phyloP scores from a whole-genome alignment of 2,888 invertebrate species.

The Clostera curtula region DNA sequence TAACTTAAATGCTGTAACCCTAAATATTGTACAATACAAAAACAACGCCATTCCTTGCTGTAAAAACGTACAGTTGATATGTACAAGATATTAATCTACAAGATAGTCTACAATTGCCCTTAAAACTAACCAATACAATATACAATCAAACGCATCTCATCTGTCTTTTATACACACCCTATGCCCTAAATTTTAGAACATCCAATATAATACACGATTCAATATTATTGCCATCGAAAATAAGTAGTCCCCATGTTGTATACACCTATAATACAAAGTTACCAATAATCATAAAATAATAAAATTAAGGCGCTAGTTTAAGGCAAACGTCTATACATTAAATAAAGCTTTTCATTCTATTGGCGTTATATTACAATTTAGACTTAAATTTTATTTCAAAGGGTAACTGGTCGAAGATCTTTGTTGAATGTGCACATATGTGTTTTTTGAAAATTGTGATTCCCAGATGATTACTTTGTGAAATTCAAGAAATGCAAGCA shows the following conservation, averaged over 20 bases:
- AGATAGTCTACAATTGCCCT: conserved; percentile 34
- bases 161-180: conserved; percentile 32
- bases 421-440: too few species aligned
- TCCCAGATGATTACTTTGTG: too few species aligned
- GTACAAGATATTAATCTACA: conserved; percentile 50
- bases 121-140: conserved; percentile 43
- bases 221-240: conserved; percentile 41
- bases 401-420: conserved; percentile 1
- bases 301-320: conserved; percentile 35
- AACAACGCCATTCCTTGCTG: conserved; percentile 33
- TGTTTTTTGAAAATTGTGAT: too few species aligned
- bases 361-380: conserved; percentile 31
- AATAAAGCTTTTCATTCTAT: conserved; percentile 45
- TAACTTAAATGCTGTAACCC: conserved; percentile 53
- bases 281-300: conserved; percentile 18
- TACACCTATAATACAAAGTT: conserved; percentile 15
- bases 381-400: conserved; percentile 19
- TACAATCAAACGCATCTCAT: conserved; percentile 41
- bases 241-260: conserved; percentile 32
- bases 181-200: conserved; percentile 67
- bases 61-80: conserved; percentile 59
- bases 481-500: too few species aligned
- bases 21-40: conserved; percentile 53
- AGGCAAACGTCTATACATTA: conserved; percentile 33
- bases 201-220: conserved; percentile 15